phyloP scores from a whole-genome alignment of 2,888 invertebrate species.

The Diarsia rubi region DNA sequence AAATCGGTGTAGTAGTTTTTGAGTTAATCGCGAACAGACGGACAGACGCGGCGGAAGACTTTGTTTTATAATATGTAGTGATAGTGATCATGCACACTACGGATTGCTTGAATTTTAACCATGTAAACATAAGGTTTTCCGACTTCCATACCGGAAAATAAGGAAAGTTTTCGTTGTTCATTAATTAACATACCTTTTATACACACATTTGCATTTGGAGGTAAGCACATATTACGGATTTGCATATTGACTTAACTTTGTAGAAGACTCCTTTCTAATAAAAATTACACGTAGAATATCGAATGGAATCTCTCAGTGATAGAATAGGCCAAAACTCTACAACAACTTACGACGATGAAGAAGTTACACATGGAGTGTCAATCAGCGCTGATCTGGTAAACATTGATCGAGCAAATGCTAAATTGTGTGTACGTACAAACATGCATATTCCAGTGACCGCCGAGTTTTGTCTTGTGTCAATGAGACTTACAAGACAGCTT shows the following conservation, averaged over 20 bases:
- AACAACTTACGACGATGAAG: background rate
- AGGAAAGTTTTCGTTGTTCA: constrained; percentile 20
- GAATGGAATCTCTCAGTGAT: constrained; percentile 33
- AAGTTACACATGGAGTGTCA: constrained; percentile 16
- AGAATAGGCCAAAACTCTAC: constrained; percentile 9
- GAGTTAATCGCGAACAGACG: too few relatives aligned
- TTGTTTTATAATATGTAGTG: too few relatives aligned
- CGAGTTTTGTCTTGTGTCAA: background rate
- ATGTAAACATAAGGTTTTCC: background rate
- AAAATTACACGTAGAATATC: constrained; percentile 46
- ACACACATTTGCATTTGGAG: constrained; percentile 23
- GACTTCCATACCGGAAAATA: constrained; percentile 15
- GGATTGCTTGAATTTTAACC: background rate
- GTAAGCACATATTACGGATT: constrained; percentile 25
- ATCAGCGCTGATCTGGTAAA: background rate
- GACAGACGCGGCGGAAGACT: too few relatives aligned
- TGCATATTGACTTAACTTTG: constrained; percentile 38
- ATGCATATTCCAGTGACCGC: background rate
- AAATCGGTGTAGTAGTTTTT: too few relatives aligned
- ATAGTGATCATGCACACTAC: background rate
- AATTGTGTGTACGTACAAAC: background rate
- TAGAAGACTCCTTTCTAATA: constrained; percentile 49
- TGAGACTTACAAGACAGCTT: background rate
- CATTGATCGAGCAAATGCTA: background rate
- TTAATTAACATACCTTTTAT: constrained; percentile 32